Conservation (phyloP, 2,113 vertebrate species). For the Sarotherodon lohbergeri region DNA sequence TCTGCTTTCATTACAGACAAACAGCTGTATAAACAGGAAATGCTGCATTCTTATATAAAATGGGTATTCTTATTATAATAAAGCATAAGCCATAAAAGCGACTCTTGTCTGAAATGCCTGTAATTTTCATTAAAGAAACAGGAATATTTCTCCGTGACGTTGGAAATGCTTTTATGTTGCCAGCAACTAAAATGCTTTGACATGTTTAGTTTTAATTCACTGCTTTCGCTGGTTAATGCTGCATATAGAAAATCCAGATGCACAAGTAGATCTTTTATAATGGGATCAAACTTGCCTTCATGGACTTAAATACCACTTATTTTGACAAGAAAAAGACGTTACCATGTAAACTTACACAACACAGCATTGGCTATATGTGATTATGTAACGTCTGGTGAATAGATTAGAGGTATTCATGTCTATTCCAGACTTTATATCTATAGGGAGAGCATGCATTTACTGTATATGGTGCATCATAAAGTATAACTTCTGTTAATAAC, state of each 20-base stretch:
- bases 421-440: neutral
- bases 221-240: neutral
- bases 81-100: neutral
- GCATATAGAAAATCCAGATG: neutral
- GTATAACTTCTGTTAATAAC: neutral
- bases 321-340: neutral
- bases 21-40: neutral
- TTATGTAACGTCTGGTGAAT: neutral
- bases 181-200: neutral
- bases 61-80: neutral
- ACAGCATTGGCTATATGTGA: neutral
- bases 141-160: neutral
- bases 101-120: neutral
- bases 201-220: neutral
- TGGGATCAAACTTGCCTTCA: neutral
- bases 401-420: neutral
- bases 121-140: neutral
- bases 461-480: neutral
- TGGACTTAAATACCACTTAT: neutral
- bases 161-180: neutral
- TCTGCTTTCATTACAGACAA: constrained; percentile 19
- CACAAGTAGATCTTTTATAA: neutral
- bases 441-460: neutral
- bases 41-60: neutral
- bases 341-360: neutral